Evolutionary conservation across 2,113 vertebrate species (phyloP).

Genomic region (Fukomys damarensis): DNA sequence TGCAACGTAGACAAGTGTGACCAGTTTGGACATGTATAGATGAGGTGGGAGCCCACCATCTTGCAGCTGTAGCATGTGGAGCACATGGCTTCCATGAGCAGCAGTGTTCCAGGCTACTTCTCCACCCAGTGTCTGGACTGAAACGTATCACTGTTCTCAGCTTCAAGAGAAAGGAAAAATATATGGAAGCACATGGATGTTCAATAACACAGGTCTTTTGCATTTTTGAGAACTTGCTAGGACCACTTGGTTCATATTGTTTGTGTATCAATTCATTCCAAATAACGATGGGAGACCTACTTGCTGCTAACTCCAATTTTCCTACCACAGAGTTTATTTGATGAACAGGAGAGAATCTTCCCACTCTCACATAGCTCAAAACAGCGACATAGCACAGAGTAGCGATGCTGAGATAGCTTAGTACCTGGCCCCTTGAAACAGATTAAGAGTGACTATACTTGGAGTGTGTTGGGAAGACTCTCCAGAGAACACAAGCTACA

Average conservation of each 20-base stretch:
- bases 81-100: background rate
- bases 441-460: background rate
- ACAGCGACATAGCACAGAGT: background rate
- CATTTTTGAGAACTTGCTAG: background rate
- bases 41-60: background rate
- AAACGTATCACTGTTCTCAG: background rate
- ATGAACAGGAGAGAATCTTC: background rate
- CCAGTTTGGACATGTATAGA: background rate
- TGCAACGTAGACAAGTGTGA: background rate
- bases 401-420: background rate
- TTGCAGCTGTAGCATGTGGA: background rate
- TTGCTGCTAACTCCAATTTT: background rate
- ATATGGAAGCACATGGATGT: too few relatives aligned
- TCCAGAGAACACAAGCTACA: background rate
- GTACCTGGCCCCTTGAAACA: too few relatives aligned
- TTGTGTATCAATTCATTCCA: background rate
- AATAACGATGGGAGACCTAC: background rate
- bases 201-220: background rate
- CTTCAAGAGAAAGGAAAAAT: background rate
- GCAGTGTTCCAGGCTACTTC: background rate
- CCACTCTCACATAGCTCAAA: background rate
- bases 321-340: background rate
- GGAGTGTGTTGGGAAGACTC: background rate
- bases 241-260: background rate
- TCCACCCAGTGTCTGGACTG: rapidly evolving